Base-by-base conservation (phyloP, 2,888 invertebrate species). In the Megastigmus dorsalis region DNA sequence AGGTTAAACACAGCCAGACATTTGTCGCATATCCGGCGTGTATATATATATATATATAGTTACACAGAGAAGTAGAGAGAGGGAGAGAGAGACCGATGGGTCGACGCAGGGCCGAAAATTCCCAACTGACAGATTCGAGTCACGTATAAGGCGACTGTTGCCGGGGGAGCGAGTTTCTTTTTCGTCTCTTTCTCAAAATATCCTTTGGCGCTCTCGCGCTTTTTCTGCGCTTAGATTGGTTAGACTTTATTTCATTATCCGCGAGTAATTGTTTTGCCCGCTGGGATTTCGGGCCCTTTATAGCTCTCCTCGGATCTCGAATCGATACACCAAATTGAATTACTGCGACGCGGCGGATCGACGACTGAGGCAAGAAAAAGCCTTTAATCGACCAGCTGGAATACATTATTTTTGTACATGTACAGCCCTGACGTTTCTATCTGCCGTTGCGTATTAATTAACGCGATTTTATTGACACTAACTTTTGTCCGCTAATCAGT, bases 71-170 rank as follows among this genome's bases (percentile, higher is more conserved):
- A n/a, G n/a, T n/a, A n/a, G n/a, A n/a, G n/a, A n/a, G n/a, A n/a
- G n/a, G n/a, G n/a, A n/a, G n/a, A n/a, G n/a, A n/a, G n/a, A n/a
- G n/a, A n/a, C n/a, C n/a, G n/a, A n/a, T n/a, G 50, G 15, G 20
- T 0, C 20, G 9, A 13, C 10, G 72, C 73, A 68, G 74, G n/a
- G 74, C 75, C 79, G 74, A 80, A 80, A 78, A 79, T 77, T 76
- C 73, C 78, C 76, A 72, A 76, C 76, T 72, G 71, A 72, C 36
- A 45, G 66, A 79, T 79, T 78, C 80, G 75, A 78, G 79, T 80
- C 80, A 79, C 79, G 79, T 80, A 66, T n/a, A n/a, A n/a, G n/a
- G 30, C 38, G 43, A 15, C 41, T 36, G 30, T 59, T n/a, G 65
- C 10, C 28, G 38, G 33, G 41, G n/a, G 66, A 66, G 55, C 66